Percentiles rank a stretch among this genome's conserved stretches.
Conservation (phyloP, 2,113 vertebrate genomes). For the Tonatia bakeri region DNA sequence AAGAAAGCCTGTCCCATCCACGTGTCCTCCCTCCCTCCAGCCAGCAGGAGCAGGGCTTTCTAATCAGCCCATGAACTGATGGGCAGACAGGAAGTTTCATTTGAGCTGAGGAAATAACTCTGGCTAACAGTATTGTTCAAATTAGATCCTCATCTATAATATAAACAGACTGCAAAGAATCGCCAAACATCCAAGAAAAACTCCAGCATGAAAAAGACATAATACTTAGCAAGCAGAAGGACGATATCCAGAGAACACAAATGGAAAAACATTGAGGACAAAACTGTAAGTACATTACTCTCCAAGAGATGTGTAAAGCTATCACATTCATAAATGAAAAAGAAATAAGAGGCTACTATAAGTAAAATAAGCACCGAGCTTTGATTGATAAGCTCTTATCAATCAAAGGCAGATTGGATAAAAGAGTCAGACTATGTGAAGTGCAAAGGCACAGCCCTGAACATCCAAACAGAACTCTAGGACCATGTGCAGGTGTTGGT, state of each 20-base stretch:
- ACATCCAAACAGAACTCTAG: not conserved
- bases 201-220: not conserved
- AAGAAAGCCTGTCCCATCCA: not conserved
- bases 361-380: not conserved
- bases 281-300: not conserved
- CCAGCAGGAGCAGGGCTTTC: not conserved
- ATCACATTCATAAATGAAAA: constrained; percentile 4
- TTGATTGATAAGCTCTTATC: too few species aligned
- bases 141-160: not conserved
- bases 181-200: not conserved
- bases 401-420: not conserved
- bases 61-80: not conserved
- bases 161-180: not conserved
- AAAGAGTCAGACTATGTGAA: not conserved
- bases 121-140: not conserved
- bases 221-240: not conserved
- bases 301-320: constrained; percentile 7
- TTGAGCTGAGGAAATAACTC: not conserved
- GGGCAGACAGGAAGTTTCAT: not conserved
- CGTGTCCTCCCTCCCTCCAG: not conserved
- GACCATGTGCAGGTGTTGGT: not conserved
- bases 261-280: not conserved
- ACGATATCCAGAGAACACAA: not conserved
- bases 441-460: not conserved
- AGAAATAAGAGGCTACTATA: not conserved